Conservation (phyloP, 2,888 invertebrate genomes). For the Sesia apiformis region DNA sequence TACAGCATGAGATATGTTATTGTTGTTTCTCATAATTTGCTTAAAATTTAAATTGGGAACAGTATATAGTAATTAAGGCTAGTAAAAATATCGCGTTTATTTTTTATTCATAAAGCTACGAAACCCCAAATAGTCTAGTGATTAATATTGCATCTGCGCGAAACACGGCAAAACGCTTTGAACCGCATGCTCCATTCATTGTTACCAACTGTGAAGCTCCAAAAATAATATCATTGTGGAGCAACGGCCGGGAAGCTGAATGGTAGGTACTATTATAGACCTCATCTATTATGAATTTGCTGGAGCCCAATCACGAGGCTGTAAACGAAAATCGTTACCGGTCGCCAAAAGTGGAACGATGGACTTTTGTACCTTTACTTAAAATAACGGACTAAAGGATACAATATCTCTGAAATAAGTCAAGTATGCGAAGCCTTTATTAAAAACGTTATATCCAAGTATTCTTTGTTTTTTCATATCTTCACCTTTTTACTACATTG, state of each 20-base stretch:
- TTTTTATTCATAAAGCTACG: neutral
- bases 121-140: neutral
- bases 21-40: neutral
- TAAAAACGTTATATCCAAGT: too few relatives aligned
- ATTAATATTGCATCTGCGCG: neutral
- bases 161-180: conserved; percentile 1
- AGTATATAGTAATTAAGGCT: neutral
- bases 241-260: conserved; percentile 25
- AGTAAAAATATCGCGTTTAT: neutral
- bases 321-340: conserved; percentile 62
- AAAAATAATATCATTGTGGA: conserved; percentile 36
- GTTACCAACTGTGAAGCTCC: conserved; percentile 35
- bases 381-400: conserved; percentile 5
- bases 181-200: conserved; percentile 18
- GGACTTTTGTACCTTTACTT: neutral
- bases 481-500: too few relatives aligned
- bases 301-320: conserved; percentile 39
- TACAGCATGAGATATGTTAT: neutral
- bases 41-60: neutral
- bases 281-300: conserved; percentile 64
- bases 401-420: neutral
- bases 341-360: conserved; percentile 30
- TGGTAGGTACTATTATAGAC: conserved; percentile 60
- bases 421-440: too few relatives aligned
- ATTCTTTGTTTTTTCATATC: too few relatives aligned